Percentiles rank a stretch among this genome's conserved stretches.
phyloP scores from a whole-genome alignment of 2,797 vertebrate species.

The Peromyscus nudipes region DNA sequence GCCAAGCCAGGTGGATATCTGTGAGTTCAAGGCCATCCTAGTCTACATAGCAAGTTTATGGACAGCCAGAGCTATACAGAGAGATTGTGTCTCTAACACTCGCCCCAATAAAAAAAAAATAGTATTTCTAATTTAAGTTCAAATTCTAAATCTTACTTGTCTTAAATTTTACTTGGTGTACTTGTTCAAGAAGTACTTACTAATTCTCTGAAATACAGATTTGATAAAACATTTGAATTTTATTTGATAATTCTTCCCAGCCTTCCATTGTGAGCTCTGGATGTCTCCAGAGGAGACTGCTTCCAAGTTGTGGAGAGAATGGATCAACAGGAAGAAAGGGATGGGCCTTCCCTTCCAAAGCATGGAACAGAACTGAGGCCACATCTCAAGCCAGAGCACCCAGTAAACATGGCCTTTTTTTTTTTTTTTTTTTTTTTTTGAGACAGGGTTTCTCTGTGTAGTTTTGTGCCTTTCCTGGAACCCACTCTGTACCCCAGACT shows the following conservation, averaged over 20 bases:
- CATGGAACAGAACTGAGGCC: accelerated
- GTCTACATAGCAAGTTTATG: neutral
- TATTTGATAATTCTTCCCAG: neutral
- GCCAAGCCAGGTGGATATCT: neutral
- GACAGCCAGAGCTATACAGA: neutral
- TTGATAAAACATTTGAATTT: constrained; percentile 18
- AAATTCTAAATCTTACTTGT: constrained; percentile 29
- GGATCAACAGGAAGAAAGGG: neutral
- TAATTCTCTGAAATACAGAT: constrained; percentile 30
- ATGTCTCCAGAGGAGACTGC: neutral
- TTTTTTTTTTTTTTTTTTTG: neutral
- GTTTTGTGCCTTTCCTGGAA: no score
- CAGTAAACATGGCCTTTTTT: neutral
- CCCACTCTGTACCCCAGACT: no score
- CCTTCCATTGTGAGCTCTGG: neutral
- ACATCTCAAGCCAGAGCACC: neutral
- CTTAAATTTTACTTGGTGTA: neutral
- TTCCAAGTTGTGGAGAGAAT: neutral
- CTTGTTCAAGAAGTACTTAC: constrained; percentile 4
- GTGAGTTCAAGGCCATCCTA: neutral
- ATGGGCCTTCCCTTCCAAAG: neutral
- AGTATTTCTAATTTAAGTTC: neutral
- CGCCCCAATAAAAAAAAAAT: neutral
- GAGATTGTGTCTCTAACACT: neutral
- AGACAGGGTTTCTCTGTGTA: no score